Evolutionary conservation across 2,113 vertebrate genomes (phyloP).

Genomic region (Chlamydotis undulata): DNA sequence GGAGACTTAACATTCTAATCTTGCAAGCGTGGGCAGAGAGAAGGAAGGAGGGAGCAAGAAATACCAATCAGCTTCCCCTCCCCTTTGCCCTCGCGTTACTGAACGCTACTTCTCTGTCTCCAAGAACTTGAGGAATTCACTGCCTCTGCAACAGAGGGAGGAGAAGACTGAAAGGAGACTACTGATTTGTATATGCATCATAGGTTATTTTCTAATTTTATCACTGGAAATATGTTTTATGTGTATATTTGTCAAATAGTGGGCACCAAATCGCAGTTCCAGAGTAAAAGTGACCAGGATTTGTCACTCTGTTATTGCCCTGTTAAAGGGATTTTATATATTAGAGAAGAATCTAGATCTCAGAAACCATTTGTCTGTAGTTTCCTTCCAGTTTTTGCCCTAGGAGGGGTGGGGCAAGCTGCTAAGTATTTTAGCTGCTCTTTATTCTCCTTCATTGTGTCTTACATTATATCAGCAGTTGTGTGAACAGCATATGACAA

Average conservation of each 20-base stretch:
- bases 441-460: neutral
- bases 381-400: constrained; percentile 6
- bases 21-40: neutral
- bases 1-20: neutral
- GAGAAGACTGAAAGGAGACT: neutral
- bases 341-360: neutral
- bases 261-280: neutral
- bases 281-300: neutral
- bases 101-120: neutral
- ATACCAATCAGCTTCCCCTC: neutral
- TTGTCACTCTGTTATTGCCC: neutral
- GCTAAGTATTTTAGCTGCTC: neutral
- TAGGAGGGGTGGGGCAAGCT: neutral
- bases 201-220: neutral
- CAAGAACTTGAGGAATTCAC: neutral
- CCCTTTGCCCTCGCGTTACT: neutral
- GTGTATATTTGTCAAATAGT: neutral
- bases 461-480: neutral
- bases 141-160: neutral
- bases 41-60: neutral
- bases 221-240: neutral
- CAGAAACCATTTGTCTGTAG: neutral
- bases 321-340: neutral
- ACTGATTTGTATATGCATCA: neutral
- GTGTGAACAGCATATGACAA: neutral